phyloP scores from a whole-genome alignment of 1,140 invertebrate genomes.

The Bacillus rossius region DNA sequence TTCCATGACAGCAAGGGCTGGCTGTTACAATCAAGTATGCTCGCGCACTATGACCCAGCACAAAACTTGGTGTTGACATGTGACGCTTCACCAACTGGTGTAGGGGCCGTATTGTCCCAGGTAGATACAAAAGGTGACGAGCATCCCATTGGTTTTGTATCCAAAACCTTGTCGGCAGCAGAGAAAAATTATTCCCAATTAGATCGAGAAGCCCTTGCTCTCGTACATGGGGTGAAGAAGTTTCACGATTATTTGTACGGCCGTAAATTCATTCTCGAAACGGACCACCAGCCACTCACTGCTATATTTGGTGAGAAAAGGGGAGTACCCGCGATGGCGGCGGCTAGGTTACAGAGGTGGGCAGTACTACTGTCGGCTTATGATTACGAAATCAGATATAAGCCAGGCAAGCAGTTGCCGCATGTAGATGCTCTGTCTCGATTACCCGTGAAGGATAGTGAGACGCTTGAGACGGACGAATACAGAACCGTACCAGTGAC shows the following conservation, averaged over 20 bases:
- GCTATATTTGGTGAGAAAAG: slow-evolving; percentile 38
- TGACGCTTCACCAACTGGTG: slow-evolving; percentile 32
- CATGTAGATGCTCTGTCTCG: background rate
- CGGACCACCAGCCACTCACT: slow-evolving; percentile 46
- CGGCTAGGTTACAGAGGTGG: background rate
- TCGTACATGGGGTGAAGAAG: slow-evolving; percentile 43
- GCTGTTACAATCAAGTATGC: background rate
- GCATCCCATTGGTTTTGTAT: slow-evolving; percentile 34
- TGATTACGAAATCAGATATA: background rate
- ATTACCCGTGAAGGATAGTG: background rate
- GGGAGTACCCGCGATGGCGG: background rate
- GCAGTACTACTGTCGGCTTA: background rate
- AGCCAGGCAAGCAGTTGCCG: background rate
- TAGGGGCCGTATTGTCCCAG: slow-evolving; percentile 34
- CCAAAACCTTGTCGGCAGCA: slow-evolving; percentile 30
- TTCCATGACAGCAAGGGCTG: background rate
- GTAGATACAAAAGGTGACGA: slow-evolving; percentile 19
- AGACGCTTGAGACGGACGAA: background rate
- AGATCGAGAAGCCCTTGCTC: slow-evolving; percentile 44
- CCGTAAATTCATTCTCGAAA: slow-evolving; percentile 37
- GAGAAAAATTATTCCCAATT: slow-evolving; percentile 45
- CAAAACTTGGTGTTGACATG: slow-evolving; percentile 11
- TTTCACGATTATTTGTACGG: slow-evolving; percentile 46
- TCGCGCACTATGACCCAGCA: slow-evolving; percentile 10
- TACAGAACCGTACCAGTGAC: background rate